Conservation (phyloP, 2,797 vertebrate species). For the Muraenolepis orangiensis region DNA sequence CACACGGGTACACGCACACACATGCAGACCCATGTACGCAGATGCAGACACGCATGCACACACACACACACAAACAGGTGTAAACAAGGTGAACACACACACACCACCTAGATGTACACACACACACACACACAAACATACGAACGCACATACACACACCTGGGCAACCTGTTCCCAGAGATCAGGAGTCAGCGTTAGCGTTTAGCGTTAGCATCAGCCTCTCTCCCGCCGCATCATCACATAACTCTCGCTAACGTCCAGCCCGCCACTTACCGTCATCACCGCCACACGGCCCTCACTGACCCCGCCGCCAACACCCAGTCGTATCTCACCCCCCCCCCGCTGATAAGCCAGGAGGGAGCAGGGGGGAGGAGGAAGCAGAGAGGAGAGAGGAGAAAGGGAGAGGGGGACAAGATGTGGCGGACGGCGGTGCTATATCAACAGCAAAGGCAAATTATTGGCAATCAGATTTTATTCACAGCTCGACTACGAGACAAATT, state of each 20-base stretch:
- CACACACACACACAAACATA: constrained; percentile 44
- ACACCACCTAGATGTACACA: background rate
- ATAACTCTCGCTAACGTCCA: constrained; percentile 46
- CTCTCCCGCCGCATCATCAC: constrained; percentile 49
- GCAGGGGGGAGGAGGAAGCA: constrained; percentile 11
- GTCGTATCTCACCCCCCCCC: constrained; percentile 70
- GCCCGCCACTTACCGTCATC: constrained; percentile 60
- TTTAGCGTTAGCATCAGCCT: constrained; percentile 66
- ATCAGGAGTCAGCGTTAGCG: constrained; percentile 61
- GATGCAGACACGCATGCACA: background rate
- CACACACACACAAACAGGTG: background rate
- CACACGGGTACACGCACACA: background rate
- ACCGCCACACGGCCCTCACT: constrained; percentile 49
- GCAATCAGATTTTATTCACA: constrained; percentile 89
- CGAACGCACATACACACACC: constrained; percentile 38
- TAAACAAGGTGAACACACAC: background rate
- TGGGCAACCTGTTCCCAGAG: constrained; percentile 44
- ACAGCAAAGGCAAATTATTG: constrained; percentile 86
- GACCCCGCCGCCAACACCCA: constrained; percentile 62
- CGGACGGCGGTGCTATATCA: constrained; percentile 61
- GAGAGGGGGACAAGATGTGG: constrained; percentile 45
- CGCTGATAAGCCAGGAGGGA: constrained; percentile 31
- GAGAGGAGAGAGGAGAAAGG: constrained; percentile 23
- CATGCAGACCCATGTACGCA: background rate
- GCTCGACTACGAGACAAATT: constrained; percentile 89